A percentile compares a stretch with the other conserved stretches of the same genome.
These are phyloP conservation scores for Chrysotoxum bicinctum DNA, from an alignment of 2,888 invertebrate genomes.

Conservation along the genomic window DNA sequence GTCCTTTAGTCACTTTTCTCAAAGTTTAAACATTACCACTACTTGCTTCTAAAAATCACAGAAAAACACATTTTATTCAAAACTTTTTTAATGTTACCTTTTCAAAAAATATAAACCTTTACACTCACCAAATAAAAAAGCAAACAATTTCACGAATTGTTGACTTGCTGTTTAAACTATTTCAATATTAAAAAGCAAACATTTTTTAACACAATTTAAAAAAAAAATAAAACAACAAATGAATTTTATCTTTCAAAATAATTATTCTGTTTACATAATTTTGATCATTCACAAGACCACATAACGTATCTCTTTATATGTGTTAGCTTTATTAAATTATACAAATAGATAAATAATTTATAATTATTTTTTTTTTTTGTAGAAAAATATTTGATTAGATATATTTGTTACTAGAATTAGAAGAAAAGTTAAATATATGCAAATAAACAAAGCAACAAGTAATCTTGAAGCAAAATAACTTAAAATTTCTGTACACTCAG, in stretches of 20 bases:
- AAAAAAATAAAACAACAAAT: neutral
- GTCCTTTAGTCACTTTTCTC: constrained; percentile 22
- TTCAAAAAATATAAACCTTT: neutral
- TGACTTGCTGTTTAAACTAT: constrained; percentile 19
- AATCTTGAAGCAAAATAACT: constrained; percentile 20
- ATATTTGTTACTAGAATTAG: constrained; percentile 46
- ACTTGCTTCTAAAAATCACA: constrained; percentile 54
- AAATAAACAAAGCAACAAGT: constrained; percentile 43
- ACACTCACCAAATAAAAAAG: constrained; percentile 10
- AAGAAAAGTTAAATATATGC: constrained; percentile 32
- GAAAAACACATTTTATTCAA: constrained; percentile 18
- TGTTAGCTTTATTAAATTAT: constrained; percentile 52
- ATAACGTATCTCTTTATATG: constrained; percentile 51
- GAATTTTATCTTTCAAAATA: constrained; percentile 15
- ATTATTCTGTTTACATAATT: neutral
- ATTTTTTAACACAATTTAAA: constrained; percentile 7
- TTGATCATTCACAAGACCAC: constrained; percentile 55
- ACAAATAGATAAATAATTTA: constrained; percentile 38
- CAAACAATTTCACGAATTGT: constrained; percentile 8
- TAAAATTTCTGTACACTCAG: constrained; percentile 33
- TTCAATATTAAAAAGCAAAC: constrained; percentile 5
- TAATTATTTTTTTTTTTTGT: constrained; percentile 38
- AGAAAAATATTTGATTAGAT: constrained; percentile 63
- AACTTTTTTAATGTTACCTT: constrained; percentile 15
- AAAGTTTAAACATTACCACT: constrained; percentile 16